Base-by-base conservation (phyloP, 2,113 vertebrate species). In the Dasyprocta punctata region DNA sequence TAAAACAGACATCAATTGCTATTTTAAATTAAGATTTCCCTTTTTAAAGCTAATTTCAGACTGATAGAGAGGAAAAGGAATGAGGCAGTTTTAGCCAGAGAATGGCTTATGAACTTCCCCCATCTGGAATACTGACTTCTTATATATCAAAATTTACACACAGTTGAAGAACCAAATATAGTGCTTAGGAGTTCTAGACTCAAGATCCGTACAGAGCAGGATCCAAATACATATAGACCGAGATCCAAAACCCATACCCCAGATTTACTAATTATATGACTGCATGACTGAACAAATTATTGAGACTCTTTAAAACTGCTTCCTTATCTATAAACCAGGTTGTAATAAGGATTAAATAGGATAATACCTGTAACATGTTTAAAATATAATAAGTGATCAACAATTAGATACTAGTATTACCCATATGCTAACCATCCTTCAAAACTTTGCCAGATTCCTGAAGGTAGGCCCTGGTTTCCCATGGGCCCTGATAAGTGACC, bases 21-120 rank as follows among this genome's bases (percentile, higher is more conserved):
- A 61, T 89, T 88, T 90, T 16, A 96, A 93, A 67, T 78, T 95
- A 95, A 80, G 19, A 61, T 54, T 67, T 14, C 71, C 87, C 97
- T 78, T 82, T 71, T 56, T 47, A 49, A 90, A 94, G 65, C 41
- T 83, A 82, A 95, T 56, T 90, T 92, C 52, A 83, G 7, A 61
- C 82, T 61, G 5, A 86, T 7, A 92, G 28, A 26, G 13, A 96
- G 24, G 44, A 88, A 7, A 17, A 63, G 12, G 38, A 94, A 75
- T 56, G 56, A 77, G 33, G 52, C 17, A 73, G 4, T 8, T 78
- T 28, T 4, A 96, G 54, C 16, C 71, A 73, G 44, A 87, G 11
- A 84, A 77, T 26, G 5, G 12, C 6, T 56, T 38, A 65, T 54
- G 30, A 1, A 85, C 71, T 38, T 61, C 60, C 69, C 47, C 3